These are phyloP conservation scores for Pitta sordida DNA, from an alignment of 2,113 vertebrate genomes.

Conservation along the genomic window DNA sequence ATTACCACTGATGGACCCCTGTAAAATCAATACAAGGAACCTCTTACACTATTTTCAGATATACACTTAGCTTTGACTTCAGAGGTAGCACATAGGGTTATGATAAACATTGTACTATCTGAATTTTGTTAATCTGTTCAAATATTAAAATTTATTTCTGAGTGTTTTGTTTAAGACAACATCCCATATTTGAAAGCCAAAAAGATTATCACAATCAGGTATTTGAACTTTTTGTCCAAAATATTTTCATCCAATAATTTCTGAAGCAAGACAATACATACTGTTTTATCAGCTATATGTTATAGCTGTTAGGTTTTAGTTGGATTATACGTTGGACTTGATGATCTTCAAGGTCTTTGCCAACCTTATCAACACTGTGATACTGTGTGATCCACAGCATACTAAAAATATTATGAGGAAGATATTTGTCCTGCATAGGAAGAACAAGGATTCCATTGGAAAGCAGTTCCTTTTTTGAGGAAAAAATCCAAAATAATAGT, in stretches of 20 bases:
- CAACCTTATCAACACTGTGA: too few relatives aligned
- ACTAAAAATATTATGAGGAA: not conserved
- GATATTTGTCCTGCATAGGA: not conserved
- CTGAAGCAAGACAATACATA: not conserved
- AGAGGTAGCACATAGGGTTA: not conserved
- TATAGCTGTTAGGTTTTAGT: too few relatives aligned
- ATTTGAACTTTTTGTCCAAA: not conserved
- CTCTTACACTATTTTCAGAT: not conserved
- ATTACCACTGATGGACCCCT: constrained; percentile 60
- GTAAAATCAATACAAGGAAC: not conserved
- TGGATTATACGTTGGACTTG: too few relatives aligned
- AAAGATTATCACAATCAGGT: not conserved
- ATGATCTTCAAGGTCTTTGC: too few relatives aligned
- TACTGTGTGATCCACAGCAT: too few relatives aligned
- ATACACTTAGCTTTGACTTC: not conserved
- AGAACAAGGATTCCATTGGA: not conserved
- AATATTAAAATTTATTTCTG: not conserved
- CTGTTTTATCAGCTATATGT: not conserved
- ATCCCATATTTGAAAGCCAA: not conserved
- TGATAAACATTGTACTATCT: not conserved
- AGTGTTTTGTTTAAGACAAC: not conserved
- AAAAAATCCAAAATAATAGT: not conserved
- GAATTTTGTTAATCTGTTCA: not conserved
- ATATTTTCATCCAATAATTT: not conserved
- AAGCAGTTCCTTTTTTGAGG: not conserved